Evolutionary conservation across 2,888 invertebrate species (phyloP).

Genomic region (Epistrophe eligans): DNA sequence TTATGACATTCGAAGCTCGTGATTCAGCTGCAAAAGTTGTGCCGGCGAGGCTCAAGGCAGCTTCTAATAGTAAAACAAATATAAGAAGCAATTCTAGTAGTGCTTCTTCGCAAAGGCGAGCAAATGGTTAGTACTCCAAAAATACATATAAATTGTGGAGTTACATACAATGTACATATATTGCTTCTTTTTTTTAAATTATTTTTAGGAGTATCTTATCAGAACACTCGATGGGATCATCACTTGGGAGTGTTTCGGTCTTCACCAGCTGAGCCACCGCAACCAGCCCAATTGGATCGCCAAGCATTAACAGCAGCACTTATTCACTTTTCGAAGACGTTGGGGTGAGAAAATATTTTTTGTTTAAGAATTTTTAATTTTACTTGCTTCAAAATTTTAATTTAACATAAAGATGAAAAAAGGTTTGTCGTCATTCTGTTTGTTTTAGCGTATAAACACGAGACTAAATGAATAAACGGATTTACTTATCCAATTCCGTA

Average conservation of each 20-base stretch:
- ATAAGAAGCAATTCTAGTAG: constrained; percentile 82
- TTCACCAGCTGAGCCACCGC: constrained; percentile 84
- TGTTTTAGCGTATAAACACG: too few relatives aligned
- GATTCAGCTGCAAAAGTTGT: constrained; percentile 97
- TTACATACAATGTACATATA: not conserved
- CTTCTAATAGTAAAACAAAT: constrained; percentile 81
- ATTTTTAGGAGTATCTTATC: constrained; percentile 76
- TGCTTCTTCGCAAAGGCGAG: constrained; percentile 81
- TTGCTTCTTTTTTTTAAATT: not conserved
- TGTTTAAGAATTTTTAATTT: too few relatives aligned
- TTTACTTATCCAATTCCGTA: too few relatives aligned
- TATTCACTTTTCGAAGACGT: constrained; percentile 84
- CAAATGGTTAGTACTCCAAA: constrained; percentile 79
- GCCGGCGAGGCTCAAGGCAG: constrained; percentile 88
- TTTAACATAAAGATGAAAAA: too few relatives aligned
- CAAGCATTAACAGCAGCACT: constrained; percentile 84
- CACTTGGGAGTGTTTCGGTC: constrained; percentile 89
- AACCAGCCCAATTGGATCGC: constrained; percentile 83
- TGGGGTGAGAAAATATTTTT: constrained; percentile 74
- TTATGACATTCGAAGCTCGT: constrained; percentile 98
- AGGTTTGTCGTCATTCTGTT: too few relatives aligned
- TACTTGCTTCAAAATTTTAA: too few relatives aligned
- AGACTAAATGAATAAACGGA: too few relatives aligned
- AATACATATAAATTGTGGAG: not conserved
- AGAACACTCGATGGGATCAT: constrained; percentile 86